Conservation (phyloP, 2,888 invertebrate species). For the Drosophila kanekoi region DNA sequence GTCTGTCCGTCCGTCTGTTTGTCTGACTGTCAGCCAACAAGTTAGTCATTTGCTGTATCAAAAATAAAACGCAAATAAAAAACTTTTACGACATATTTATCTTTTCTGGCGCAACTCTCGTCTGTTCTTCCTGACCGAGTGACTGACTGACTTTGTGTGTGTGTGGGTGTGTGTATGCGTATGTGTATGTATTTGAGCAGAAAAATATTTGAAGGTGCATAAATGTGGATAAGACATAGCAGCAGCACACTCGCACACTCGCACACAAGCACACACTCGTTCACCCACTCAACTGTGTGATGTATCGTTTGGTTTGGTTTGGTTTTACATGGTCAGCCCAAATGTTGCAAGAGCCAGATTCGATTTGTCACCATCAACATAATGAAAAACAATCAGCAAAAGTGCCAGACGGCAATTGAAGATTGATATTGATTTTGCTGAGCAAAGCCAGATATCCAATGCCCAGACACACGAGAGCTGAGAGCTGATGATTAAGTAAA, state of each 20-base stretch:
- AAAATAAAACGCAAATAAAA: constrained; percentile 81
- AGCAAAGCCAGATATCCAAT: constrained; percentile 26
- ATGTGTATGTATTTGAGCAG: constrained; percentile 20
- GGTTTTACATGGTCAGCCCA: constrained; percentile 73
- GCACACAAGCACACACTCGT: constrained; percentile 8
- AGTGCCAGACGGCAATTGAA: constrained; percentile 58
- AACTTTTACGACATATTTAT: constrained; percentile 81
- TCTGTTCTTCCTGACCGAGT: constrained; percentile 29
- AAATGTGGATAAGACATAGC: constrained; percentile 63
- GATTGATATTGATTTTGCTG: constrained; percentile 66
- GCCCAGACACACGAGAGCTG: constrained; percentile 21
- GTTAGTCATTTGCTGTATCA: constrained; percentile 80
- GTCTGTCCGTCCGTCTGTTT: constrained; percentile 2
- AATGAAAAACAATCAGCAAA: constrained; percentile 77
- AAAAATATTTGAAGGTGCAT: constrained; percentile 60
- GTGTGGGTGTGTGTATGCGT: constrained; percentile 3
- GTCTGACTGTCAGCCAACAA: constrained; percentile 67
- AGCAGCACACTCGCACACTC: constrained; percentile 2
- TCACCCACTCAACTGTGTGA: constrained; percentile 60
- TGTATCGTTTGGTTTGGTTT: constrained; percentile 77
- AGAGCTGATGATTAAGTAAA: constrained; percentile 49
- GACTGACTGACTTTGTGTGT: constrained; percentile 38
- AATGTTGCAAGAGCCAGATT: constrained; percentile 55
- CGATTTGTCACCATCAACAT: constrained; percentile 78
- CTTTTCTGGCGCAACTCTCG: constrained; percentile 67